These are phyloP conservation scores for Temnothorax ravouxi DNA, from an alignment of 2,888 invertebrate genomes.

Conservation along the genomic window DNA sequence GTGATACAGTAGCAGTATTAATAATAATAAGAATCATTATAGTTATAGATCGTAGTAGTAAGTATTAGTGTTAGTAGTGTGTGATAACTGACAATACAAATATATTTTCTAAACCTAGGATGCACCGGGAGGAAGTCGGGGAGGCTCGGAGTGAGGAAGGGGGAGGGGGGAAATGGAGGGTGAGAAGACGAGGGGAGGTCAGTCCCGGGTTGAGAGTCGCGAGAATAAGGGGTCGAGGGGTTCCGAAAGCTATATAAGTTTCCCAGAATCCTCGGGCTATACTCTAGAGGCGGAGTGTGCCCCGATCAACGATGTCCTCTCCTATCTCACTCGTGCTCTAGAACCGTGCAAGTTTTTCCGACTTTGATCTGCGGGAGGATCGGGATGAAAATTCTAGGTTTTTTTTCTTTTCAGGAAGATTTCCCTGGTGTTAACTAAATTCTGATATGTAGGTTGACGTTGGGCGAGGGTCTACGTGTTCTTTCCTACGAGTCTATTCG, in stretches of 20 bases:
- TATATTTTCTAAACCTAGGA: slow-evolving; percentile 63
- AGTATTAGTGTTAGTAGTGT: slow-evolving; percentile 60
- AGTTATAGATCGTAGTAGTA: slow-evolving; percentile 64
- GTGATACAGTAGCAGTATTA: slow-evolving; percentile 62
- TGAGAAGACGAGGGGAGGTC: slow-evolving; percentile 10
- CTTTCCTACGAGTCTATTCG: slow-evolving; percentile 61
- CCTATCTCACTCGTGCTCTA: background rate
- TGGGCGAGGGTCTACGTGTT: slow-evolving; percentile 73
- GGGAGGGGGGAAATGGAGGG: slow-evolving; percentile 1
- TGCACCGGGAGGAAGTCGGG: slow-evolving; percentile 45
- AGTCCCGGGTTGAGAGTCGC: slow-evolving; percentile 36
- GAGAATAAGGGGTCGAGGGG: slow-evolving; percentile 44
- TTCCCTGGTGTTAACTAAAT: slow-evolving; percentile 65
- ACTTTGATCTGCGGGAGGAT: slow-evolving; percentile 38
- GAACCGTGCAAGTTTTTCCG: slow-evolving; percentile 10
- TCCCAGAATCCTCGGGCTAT: slow-evolving; percentile 3
- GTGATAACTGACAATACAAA: slow-evolving; percentile 69
- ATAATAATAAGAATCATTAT: slow-evolving; percentile 44
- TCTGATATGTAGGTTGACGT: slow-evolving; percentile 82
- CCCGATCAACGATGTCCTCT: background rate
- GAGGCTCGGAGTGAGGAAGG: slow-evolving; percentile 21
- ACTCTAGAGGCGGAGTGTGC: background rate
- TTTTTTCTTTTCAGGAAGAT: slow-evolving; percentile 3
- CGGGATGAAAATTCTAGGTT: slow-evolving; percentile 8
- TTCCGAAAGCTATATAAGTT: slow-evolving; percentile 25